Conservation (phyloP, 2,797 vertebrate species). For the Smutsia temminckii region DNA sequence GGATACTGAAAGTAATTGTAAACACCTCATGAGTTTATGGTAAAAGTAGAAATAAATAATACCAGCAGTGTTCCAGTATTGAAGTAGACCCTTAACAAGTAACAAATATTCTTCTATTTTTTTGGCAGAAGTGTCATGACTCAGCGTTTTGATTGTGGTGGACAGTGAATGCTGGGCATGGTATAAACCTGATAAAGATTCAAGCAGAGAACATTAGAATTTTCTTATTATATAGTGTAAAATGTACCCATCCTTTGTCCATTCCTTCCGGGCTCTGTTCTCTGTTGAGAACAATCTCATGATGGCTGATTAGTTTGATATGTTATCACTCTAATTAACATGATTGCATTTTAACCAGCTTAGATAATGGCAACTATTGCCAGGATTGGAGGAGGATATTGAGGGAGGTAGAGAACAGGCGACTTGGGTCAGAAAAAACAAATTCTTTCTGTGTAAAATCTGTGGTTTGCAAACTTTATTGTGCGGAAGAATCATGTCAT, state of each 20-base stretch:
- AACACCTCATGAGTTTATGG: neutral
- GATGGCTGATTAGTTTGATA: slow-evolving; percentile 1
- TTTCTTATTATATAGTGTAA: neutral
- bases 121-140: neutral
- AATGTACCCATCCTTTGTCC: neutral
- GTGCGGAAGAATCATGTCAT: neutral
- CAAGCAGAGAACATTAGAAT: neutral
- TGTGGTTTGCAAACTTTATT: neutral
- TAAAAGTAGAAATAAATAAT: neutral
- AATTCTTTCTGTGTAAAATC: neutral
- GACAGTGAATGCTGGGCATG: neutral
- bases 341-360: neutral
- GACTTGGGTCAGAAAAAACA: neutral
- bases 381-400: neutral
- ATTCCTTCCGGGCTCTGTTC: neutral
- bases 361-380: neutral
- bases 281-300: neutral
- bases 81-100: neutral
- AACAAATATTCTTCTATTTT: neutral
- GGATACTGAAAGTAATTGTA: neutral
- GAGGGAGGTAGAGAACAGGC: neutral
- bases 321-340: neutral
- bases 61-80: neutral
- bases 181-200: neutral
- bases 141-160: neutral